These are phyloP conservation scores for Aphaenogaster ashmeadi DNA, from an alignment of 1,140 invertebrate genomes.

Conservation along the genomic window DNA sequence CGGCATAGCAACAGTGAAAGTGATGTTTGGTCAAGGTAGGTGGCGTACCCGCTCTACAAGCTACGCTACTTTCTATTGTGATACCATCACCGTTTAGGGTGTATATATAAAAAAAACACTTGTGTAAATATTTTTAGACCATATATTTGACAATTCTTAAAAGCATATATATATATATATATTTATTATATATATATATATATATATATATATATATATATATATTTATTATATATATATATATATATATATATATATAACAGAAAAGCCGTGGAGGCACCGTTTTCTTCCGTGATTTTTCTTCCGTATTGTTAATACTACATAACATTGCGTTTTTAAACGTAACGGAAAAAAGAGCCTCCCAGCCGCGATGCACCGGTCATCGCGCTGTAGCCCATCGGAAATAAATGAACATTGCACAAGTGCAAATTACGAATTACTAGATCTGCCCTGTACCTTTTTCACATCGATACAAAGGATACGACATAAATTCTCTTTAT, in stretches of 20 bases:
- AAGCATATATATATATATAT: constrained; percentile 70
- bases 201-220: constrained; percentile 60
- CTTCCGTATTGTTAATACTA: constrained; percentile 72
- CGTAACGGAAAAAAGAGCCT: constrained; percentile 61
- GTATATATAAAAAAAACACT: constrained; percentile 64
- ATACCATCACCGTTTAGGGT: constrained; percentile 66
- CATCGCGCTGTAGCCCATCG: constrained; percentile 73
- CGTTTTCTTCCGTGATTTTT: constrained; percentile 40
- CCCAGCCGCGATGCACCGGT: constrained; percentile 71
- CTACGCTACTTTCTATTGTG: constrained; percentile 66
- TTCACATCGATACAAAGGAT: constrained; percentile 28
- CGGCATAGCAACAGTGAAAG: constrained; percentile 41
- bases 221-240: constrained; percentile 72
- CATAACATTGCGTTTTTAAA: constrained; percentile 69
- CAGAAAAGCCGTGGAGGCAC: constrained; percentile 57
- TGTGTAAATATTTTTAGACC: constrained; percentile 76
- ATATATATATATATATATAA: constrained; percentile 60
- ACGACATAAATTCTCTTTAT: constrained; percentile 22
- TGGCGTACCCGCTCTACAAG: constrained; percentile 37
- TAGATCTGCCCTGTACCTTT: constrained; percentile 59
- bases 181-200: constrained; percentile 63
- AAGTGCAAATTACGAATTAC: constrained; percentile 61
- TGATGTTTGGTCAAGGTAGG: constrained; percentile 63
- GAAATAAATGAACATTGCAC: constrained; percentile 74
- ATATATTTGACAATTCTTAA: constrained; percentile 73